Evolutionary conservation across 2,888 invertebrate species (phyloP).

Genomic region (Hyles lineata): DNA sequence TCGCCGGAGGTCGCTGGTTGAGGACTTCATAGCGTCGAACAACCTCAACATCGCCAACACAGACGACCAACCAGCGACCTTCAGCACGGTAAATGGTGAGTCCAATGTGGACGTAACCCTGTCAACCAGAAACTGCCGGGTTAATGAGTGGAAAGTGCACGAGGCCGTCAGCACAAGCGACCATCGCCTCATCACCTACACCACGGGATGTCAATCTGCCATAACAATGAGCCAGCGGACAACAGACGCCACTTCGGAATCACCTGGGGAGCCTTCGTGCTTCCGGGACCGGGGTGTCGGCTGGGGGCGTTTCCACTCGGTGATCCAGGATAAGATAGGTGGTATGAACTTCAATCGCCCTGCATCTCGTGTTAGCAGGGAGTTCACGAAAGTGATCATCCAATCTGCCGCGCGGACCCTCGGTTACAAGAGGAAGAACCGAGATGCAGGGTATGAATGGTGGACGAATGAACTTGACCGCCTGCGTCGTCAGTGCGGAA

Average conservation of each 20-base stretch:
- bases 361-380: background rate
- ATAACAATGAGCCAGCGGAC: slow-evolving; percentile 49
- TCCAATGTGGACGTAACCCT: slow-evolving; percentile 23
- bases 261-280: background rate
- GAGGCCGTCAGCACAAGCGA: background rate
- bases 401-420: background rate
- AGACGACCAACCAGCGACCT: slow-evolving; percentile 31
- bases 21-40: background rate
- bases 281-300: background rate
- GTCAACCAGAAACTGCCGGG: background rate
- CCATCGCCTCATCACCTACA: slow-evolving; percentile 22
- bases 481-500: background rate
- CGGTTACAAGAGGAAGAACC: slow-evolving; percentile 10
- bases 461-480: slow-evolving; percentile 31
- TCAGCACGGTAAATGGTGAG: background rate
- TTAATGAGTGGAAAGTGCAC: background rate
- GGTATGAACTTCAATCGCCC: background rate
- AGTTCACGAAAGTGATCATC: background rate
- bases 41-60: background rate
- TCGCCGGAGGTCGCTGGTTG: slow-evolving; percentile 3
- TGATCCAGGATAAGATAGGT: background rate
- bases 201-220: slow-evolving; percentile 63
- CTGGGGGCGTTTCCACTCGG: background rate
- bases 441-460: slow-evolving; percentile 34
- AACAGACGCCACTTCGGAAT: too few relatives aligned